Conservation (phyloP, 2,797 vertebrate species). For the Sebastes hubbsi region DNA sequence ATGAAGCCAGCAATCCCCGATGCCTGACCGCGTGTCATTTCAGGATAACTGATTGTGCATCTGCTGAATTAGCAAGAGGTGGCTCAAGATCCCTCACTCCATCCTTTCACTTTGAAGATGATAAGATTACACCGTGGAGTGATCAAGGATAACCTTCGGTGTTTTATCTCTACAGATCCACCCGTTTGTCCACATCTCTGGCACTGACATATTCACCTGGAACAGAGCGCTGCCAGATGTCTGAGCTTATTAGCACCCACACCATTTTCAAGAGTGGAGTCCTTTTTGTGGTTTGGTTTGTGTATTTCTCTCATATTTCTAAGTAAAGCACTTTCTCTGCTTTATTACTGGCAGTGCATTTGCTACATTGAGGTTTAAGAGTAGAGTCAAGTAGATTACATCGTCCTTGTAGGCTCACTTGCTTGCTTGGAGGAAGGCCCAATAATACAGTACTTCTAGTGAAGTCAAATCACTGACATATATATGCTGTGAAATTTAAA, state of each 20-base stretch:
- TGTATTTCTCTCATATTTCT: neutral
- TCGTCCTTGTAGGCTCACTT: neutral
- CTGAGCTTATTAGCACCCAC: conserved; percentile 26
- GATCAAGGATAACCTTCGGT: conserved; percentile 55
- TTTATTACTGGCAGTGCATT: neutral
- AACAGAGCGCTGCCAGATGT: conserved; percentile 21
- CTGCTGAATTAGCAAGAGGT: conserved; percentile 42
- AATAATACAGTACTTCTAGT: neutral
- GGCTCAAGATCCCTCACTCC: conserved; percentile 5
- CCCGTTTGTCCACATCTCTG: conserved; percentile 28
- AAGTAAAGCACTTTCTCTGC: neutral
- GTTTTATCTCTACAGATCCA: conserved; percentile 42
- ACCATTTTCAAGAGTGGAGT: neutral
- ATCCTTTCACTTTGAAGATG: conserved; percentile 51
- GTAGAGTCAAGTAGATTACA: conserved; percentile 2
- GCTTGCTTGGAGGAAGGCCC: neutral
- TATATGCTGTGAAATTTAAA: conserved; percentile 13
- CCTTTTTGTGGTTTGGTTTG: neutral
- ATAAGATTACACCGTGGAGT: conserved; percentile 60
- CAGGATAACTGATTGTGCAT: neutral
- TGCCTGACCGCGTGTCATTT: conserved; percentile 13
- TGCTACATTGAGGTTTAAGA: neutral
- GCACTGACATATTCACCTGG: conserved; percentile 24
- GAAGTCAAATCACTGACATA: conserved; percentile 1
- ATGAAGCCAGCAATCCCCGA: neutral